phyloP scores from a whole-genome alignment of 1,140 invertebrate genomes.

The Galleria mellonella region DNA sequence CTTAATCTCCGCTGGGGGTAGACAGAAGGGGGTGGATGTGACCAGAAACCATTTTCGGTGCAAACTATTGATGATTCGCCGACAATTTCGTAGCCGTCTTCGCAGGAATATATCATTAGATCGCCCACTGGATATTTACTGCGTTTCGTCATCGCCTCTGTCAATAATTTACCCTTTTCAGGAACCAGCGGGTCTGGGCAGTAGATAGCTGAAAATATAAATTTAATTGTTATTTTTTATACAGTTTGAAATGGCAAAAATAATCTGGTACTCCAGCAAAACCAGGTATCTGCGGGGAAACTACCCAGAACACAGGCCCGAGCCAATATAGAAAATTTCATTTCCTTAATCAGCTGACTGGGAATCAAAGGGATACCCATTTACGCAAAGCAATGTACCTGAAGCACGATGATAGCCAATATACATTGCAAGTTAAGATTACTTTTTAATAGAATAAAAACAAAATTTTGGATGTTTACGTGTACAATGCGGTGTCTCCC shows the following conservation, averaged over 20 bases:
- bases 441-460: not conserved
- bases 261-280: too few species aligned
- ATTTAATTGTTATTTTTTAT: not conserved
- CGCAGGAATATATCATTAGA: conserved; percentile 85
- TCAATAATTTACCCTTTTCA: conserved; percentile 77
- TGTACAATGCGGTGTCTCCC: conserved; percentile 80
- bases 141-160: conserved; percentile 46
- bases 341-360: too few species aligned
- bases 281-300: too few species aligned
- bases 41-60: conserved; percentile 90
- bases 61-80: conserved; percentile 89
- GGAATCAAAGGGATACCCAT: too few species aligned
- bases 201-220: conserved; percentile 80
- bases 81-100: conserved; percentile 80
- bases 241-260: not conserved
- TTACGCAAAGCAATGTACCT: too few species aligned
- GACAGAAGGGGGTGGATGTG: conserved; percentile 88
- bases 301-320: too few species aligned
- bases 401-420: too few species aligned
- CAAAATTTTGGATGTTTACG: conserved; percentile 36
- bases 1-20: conserved; percentile 63
- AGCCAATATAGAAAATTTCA: too few species aligned
- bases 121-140: conserved; percentile 83
- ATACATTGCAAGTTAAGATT: too few species aligned
- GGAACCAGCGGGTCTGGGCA: conserved; percentile 84